phyloP scores from a whole-genome alignment of 2,888 invertebrate species.

The Byasa hedistus region DNA sequence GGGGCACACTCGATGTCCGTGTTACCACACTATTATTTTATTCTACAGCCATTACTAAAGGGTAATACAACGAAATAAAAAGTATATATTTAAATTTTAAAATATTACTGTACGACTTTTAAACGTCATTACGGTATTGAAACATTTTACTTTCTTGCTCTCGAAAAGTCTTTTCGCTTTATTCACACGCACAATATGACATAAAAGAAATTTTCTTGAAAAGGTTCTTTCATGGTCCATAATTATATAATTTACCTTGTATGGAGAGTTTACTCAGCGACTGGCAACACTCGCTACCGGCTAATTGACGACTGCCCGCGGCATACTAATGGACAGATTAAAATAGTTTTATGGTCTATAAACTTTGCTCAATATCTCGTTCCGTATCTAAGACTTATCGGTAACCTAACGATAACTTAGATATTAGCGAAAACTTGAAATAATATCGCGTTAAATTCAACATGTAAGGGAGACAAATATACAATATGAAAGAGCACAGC shows the following conservation, averaged over 20 bases:
- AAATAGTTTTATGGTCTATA: constrained; percentile 70
- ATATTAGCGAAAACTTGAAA: constrained; percentile 16
- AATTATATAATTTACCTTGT: constrained; percentile 4
- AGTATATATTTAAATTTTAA: neutral
- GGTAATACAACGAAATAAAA: neutral
- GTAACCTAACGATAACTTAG: constrained; percentile 10
- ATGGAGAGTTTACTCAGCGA: neutral
- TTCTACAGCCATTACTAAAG: constrained; percentile 17
- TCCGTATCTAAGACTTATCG: constrained; percentile 21
- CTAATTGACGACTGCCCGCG: constrained; percentile 66
- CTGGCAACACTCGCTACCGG: constrained; percentile 37
- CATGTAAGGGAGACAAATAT: no score
- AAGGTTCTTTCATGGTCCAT: no score
- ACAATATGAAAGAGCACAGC: no score
- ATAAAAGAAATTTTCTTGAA: no score
- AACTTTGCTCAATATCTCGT: constrained; percentile 49
- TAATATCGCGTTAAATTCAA: neutral
- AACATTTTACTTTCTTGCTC: neutral
- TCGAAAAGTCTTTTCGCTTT: neutral
- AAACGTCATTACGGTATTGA: neutral
- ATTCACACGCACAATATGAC: neutral
- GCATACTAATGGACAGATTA: constrained; percentile 72
- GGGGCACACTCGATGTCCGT: constrained; percentile 42
- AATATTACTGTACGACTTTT: neutral
- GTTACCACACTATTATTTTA: constrained; percentile 46